phyloP scores from a whole-genome alignment of 2,797 vertebrate genomes.

The Centroberyx gerrardi region DNA sequence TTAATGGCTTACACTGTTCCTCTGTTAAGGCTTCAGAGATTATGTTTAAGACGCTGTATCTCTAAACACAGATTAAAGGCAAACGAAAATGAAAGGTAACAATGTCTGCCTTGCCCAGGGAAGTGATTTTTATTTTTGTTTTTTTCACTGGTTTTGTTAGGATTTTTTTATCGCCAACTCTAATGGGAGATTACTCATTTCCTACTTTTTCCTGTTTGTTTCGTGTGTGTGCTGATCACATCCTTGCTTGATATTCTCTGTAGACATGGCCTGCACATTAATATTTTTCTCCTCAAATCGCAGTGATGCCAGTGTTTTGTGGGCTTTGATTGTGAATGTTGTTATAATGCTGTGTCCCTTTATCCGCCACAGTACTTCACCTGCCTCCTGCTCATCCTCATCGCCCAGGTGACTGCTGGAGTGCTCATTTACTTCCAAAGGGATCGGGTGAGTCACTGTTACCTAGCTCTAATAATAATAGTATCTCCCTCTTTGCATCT shows the following conservation, averaged over 20 bases:
- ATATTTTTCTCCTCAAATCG: too few species aligned
- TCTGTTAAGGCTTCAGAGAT: conserved; percentile 21
- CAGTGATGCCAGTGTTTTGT: background rate
- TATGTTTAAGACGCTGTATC: background rate
- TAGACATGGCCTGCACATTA: too few species aligned
- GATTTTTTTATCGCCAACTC: background rate
- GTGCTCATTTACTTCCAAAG: conserved; percentile 92
- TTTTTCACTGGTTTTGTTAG: background rate
- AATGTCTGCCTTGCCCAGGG: background rate
- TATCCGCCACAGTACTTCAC: conserved; percentile 89
- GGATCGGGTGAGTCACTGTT: conserved; percentile 82
- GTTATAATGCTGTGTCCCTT: background rate
- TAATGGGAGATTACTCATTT: background rate
- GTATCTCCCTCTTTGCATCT: background rate
- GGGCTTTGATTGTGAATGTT: background rate
- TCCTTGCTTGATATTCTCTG: too few species aligned
- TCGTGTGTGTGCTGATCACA: too few species aligned
- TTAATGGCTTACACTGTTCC: conserved; percentile 6
- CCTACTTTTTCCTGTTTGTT: background rate
- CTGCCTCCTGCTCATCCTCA: conserved; percentile 93
- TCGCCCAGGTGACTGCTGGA: conserved; percentile 91
- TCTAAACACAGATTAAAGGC: conserved; percentile 5
- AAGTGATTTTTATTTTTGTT: conserved; percentile 3
- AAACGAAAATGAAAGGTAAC: conserved; percentile 14
- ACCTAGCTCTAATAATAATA: background rate